These are phyloP conservation scores for Alloplasta piceator DNA, from an alignment of 2,888 invertebrate genomes.

Conservation along the genomic window DNA sequence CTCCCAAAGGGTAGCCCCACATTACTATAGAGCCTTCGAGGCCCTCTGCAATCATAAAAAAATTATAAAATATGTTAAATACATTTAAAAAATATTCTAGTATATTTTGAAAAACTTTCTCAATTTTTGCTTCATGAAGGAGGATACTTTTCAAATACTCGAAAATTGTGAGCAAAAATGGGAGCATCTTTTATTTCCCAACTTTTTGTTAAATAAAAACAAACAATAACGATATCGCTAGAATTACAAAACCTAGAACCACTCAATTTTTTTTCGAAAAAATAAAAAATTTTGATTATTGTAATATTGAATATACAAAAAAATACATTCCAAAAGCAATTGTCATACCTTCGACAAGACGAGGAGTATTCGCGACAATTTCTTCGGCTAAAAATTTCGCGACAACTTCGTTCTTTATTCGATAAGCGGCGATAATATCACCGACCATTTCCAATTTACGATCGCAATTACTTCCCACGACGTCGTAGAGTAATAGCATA, in stretches of 20 bases:
- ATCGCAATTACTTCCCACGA: slow-evolving; percentile 84
- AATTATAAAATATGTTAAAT: neutral
- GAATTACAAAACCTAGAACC: no score
- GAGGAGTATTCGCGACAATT: slow-evolving; percentile 83
- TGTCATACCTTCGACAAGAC: slow-evolving; percentile 75
- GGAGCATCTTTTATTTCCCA: no score
- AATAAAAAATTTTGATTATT: neutral
- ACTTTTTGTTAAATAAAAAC: slow-evolving; percentile 1
- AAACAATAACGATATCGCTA: no score
- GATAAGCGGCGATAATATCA: slow-evolving; percentile 86
- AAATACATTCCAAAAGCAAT: neutral
- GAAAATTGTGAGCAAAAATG: no score
- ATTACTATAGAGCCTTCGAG: slow-evolving; percentile 78
- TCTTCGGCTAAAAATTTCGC: slow-evolving; percentile 87
- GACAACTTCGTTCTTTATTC: slow-evolving; percentile 85
- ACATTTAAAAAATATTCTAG: neutral
- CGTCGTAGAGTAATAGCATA: slow-evolving; percentile 84
- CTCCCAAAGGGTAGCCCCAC: slow-evolving; percentile 86
- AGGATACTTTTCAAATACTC: no score
- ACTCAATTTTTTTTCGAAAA: no score
- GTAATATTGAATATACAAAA: slow-evolving; percentile 1
- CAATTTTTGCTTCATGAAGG: no score
- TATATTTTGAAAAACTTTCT: neutral
- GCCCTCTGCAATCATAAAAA: slow-evolving; percentile 68
- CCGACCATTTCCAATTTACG: slow-evolving; percentile 86